Evolutionary conservation across 2,888 invertebrate genomes (phyloP).

Genomic region (Tethea ocularis): DNA sequence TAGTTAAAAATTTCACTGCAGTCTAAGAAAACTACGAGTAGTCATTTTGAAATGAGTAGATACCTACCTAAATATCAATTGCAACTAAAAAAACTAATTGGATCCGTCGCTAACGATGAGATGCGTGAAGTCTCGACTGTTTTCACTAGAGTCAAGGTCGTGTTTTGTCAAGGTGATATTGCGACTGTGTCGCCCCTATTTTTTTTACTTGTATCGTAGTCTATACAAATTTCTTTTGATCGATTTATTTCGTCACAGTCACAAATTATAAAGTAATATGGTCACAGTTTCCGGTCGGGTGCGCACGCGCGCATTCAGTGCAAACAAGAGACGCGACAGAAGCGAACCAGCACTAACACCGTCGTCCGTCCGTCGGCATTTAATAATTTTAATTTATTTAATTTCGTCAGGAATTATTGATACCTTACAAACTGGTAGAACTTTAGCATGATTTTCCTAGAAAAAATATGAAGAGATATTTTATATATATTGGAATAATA

Average conservation of each 20-base stretch:
- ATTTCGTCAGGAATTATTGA: not conserved
- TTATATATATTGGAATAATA: too few relatives aligned
- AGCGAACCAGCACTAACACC: slow-evolving; percentile 12
- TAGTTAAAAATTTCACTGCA: not conserved
- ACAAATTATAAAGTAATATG: too few relatives aligned
- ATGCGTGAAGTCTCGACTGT: slow-evolving; percentile 41
- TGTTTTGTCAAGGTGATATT: slow-evolving; percentile 73
- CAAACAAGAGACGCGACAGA: slow-evolving; percentile 13
- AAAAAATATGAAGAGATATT: not conserved
- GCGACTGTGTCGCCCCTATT: slow-evolving; percentile 63
- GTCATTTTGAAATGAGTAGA: not conserved
- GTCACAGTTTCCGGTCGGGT: slow-evolving; percentile 65
- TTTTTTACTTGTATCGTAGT: slow-evolving; percentile 66
- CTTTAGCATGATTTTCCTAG: not conserved
- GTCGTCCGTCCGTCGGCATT: slow-evolving; percentile 12
- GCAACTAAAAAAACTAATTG: not conserved
- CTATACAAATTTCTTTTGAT: slow-evolving; percentile 66
- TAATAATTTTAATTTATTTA: slow-evolving; percentile 5
- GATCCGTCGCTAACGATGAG: slow-evolving; percentile 32
- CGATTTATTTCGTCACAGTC: slow-evolving; percentile 75
- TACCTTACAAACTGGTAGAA: not conserved
- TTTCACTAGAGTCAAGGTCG: slow-evolving; percentile 80
- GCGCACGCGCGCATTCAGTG: slow-evolving; percentile 48
- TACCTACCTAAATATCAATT: too few relatives aligned
- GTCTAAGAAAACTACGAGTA: not conserved